Conservation (phyloP, 1,140 invertebrate species). For the Hylaeus anthracinus region DNA sequence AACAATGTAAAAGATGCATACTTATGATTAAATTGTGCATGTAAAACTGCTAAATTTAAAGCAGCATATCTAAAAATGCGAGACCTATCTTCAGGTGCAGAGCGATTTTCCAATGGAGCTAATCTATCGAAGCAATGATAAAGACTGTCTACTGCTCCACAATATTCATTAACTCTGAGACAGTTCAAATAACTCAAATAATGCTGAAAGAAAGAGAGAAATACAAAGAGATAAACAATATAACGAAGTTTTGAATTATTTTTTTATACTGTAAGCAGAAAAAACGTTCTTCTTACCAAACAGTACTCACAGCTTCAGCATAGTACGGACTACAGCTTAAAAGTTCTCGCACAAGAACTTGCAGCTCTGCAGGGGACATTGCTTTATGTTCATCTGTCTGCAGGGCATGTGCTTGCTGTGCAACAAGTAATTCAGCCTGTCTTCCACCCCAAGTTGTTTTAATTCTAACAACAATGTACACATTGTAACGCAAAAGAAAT, state of each 20-base stretch:
- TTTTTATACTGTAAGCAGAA: background rate
- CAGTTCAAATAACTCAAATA: constrained; percentile 95
- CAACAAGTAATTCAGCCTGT: constrained; percentile 93
- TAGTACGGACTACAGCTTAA: constrained; percentile 90
- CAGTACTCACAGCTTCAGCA: constrained; percentile 87
- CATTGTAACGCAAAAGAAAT: constrained; percentile 12
- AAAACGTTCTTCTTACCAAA: constrained; percentile 15
- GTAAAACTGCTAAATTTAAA: constrained; percentile 92
- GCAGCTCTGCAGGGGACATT: constrained; percentile 87
- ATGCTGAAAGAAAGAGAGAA: constrained; percentile 84
- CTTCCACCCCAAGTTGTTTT: constrained; percentile 89
- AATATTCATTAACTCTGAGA: constrained; percentile 92
- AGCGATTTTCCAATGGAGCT: constrained; percentile 81
- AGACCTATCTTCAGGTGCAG: constrained; percentile 84
- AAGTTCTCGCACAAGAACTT: constrained; percentile 88
- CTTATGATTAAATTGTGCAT: constrained; percentile 93
- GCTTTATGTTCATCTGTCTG: constrained; percentile 91
- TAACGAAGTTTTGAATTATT: constrained; percentile 6
- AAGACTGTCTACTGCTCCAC: constrained; percentile 90
- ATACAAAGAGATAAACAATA: constrained; percentile 16
- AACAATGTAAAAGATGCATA: constrained; percentile 75
- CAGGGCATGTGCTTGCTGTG: constrained; percentile 90
- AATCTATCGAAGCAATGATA: constrained; percentile 93
- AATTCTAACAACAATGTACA: constrained; percentile 70
- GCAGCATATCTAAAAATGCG: constrained; percentile 93